Conservation (phyloP, 92 coral and sea anemone species). For the Desmophyllum pertusum region DNA sequence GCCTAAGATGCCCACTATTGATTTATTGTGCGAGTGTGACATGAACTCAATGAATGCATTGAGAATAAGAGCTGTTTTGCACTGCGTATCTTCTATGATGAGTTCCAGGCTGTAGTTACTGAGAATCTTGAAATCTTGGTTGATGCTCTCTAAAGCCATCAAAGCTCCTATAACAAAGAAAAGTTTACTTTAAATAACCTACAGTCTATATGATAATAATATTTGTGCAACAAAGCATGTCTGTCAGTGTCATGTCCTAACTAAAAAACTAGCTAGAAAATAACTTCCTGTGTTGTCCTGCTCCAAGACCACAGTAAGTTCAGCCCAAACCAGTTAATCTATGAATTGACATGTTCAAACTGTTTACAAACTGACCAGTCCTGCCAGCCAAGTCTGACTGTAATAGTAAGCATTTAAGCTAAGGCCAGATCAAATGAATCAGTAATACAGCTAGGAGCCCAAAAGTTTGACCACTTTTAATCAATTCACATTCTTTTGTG, state of each 20-base stretch:
- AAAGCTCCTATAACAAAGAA: slow-evolving; percentile 56
- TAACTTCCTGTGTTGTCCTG: too few species aligned
- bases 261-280: too few species aligned
- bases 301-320: too few species aligned
- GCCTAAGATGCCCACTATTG: slow-evolving; percentile 78
- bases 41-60: slow-evolving; percentile 84
- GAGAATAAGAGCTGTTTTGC: slow-evolving; percentile 78
- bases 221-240: too few species aligned
- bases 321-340: too few species aligned
- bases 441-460: too few species aligned
- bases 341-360: not conserved
- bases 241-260: too few species aligned
- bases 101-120: slow-evolving; percentile 69
- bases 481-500: too few species aligned
- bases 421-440: too few species aligned
- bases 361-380: not conserved
- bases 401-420: not conserved
- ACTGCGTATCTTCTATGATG: slow-evolving; percentile 75
- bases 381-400: not conserved
- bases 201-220: too few species aligned
- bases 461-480: too few species aligned
- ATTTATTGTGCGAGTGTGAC: slow-evolving; percentile 53
- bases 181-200: too few species aligned
- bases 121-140: slow-evolving; percentile 55
- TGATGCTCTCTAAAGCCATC: slow-evolving; percentile 79